Evolutionary conservation across 2,888 invertebrate genomes (phyloP).

Genomic region (Plebejus argus): DNA sequence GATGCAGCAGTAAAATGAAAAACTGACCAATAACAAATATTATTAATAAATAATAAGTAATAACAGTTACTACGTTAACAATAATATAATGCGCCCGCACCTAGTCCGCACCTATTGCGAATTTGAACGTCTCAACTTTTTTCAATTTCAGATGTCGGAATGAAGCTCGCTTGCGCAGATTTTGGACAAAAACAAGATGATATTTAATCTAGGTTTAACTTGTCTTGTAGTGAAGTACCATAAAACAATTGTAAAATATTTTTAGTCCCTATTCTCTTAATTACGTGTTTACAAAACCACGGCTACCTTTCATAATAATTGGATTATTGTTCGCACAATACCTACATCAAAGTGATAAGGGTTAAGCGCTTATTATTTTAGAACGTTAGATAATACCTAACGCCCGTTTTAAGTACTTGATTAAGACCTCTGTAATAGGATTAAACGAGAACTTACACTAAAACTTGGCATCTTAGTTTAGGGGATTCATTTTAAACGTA

Average conservation of each 20-base stretch:
- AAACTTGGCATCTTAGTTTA: not conserved
- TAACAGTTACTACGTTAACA: too few species aligned
- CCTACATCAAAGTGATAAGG: not conserved
- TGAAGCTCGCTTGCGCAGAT: too few species aligned
- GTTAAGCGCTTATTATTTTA: constrained; percentile 9
- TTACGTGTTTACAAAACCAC: not conserved
- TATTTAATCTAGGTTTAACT: not conserved
- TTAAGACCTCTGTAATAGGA: not conserved
- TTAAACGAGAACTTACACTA: not conserved
- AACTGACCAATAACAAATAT: too few species aligned
- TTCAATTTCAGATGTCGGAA: too few species aligned
- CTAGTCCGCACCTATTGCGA: too few species aligned
- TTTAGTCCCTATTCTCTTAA: not conserved
- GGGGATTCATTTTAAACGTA: not conserved
- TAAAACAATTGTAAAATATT: not conserved
- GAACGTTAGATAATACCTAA: not conserved
- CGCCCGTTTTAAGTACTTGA: not conserved
- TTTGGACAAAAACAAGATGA: not conserved
- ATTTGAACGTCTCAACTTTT: too few species aligned
- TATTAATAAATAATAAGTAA: too few species aligned
- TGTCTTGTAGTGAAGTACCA: not conserved
- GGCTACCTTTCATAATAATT: constrained; percentile 17
- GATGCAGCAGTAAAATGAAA: too few species aligned
- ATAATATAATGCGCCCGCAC: too few species aligned
- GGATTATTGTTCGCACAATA: constrained; percentile 8